Percentiles rank a stretch among this genome's conserved stretches.
Conservation (phyloP, 2,888 invertebrate species). For the Xestia xanthographa region DNA sequence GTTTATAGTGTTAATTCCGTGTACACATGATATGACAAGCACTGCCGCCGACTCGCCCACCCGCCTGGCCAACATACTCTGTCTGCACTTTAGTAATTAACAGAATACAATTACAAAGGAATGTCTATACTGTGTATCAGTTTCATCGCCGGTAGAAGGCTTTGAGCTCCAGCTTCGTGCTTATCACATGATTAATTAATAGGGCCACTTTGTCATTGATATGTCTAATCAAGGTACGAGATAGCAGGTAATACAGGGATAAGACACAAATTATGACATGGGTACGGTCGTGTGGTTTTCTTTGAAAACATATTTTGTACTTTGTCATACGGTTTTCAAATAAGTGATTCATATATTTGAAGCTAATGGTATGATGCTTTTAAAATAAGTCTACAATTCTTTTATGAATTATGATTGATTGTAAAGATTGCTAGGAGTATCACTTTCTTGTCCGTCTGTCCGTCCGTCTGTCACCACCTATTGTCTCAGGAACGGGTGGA, state of each 20-base stretch:
- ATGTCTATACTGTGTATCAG: slow-evolving; percentile 44
- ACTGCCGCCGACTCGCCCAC: slow-evolving; percentile 13
- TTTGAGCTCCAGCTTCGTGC: slow-evolving; percentile 36
- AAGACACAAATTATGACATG: neutral
- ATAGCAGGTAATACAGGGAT: neutral
- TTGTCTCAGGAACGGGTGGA: too few species aligned
- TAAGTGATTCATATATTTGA: neutral
- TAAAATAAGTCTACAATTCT: neutral
- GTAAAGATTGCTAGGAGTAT: neutral
- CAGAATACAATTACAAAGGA: slow-evolving; percentile 54
- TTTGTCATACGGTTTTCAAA: neutral
- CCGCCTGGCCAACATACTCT: slow-evolving; percentile 42
- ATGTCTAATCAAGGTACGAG: neutral
- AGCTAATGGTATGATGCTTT: neutral
- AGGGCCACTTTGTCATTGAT: slow-evolving; percentile 29
- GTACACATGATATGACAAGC: slow-evolving; percentile 16
- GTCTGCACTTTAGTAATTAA: slow-evolving; percentile 59
- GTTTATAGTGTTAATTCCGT: slow-evolving; percentile 27
- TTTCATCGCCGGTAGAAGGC: slow-evolving; percentile 21
- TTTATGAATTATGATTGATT: neutral
- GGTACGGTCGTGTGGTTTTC: neutral
- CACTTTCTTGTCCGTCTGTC: too few species aligned
- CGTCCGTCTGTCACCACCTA: too few species aligned
- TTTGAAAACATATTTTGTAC: neutral
- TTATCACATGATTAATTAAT: slow-evolving; percentile 41